A percentile compares a stretch with the other conserved stretches of the same genome.
Evolutionary conservation across 1,140 invertebrate species (phyloP).

Genomic region (Paralvinella palmiformis): DNA sequence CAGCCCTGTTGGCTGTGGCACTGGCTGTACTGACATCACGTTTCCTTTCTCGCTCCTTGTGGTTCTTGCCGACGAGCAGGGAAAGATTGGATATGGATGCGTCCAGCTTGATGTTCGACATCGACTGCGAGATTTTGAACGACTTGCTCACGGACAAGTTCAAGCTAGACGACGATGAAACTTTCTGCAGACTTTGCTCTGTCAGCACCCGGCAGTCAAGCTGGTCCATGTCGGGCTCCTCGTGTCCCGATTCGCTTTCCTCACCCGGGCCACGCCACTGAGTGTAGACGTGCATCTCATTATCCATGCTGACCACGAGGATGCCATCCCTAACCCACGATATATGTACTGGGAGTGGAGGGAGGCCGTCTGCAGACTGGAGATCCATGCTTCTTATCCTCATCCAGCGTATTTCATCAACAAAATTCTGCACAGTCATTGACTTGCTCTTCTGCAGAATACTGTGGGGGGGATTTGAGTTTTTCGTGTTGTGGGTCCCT

Average conservation of each 20-base stretch:
- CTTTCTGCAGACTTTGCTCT: constrained; percentile 68
- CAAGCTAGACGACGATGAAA: constrained; percentile 51
- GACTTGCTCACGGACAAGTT: constrained; percentile 9
- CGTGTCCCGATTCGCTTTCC: constrained; percentile 1
- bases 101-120: constrained; percentile 34
- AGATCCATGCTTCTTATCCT: constrained; percentile 84
- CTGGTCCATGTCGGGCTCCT: background rate
- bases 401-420: constrained; percentile 73
- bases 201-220: constrained; percentile 66
- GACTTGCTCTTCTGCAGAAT: constrained; percentile 43
- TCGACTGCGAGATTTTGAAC: constrained; percentile 22
- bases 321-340: constrained; percentile 98
- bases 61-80: constrained; percentile 6
- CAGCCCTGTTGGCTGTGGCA: background rate
- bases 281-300: constrained; percentile 98
- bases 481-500: constrained; percentile 7
- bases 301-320: constrained; percentile 97
- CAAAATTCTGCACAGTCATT: constrained; percentile 35
- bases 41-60: constrained; percentile 6
- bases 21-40: background rate
- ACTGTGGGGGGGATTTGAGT: constrained; percentile 8
- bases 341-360: constrained; percentile 94
- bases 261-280: constrained; percentile 66
- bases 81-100: constrained; percentile 20
- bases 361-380: constrained; percentile 88